Percentiles rank a stretch among this genome's conserved stretches.
These are phyloP conservation scores for Gila orcuttii DNA, from an alignment of 2,113 vertebrate genomes.

Conservation along the genomic window DNA sequence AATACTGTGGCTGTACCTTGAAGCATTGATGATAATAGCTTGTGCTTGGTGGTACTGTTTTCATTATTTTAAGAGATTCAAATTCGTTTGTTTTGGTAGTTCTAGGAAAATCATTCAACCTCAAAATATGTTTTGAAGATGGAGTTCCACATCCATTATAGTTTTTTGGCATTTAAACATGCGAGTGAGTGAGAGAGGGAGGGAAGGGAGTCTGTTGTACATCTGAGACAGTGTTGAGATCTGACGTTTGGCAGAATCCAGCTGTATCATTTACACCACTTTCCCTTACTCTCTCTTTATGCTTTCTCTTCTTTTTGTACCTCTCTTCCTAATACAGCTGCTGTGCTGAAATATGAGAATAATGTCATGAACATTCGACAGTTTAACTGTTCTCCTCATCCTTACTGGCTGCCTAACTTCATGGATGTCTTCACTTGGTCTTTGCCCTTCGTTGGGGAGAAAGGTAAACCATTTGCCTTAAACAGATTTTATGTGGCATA, in stretches of 20 bases:
- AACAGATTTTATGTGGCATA: not conserved
- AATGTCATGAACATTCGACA: conserved; percentile 99
- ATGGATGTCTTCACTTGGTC: conserved; percentile 99
- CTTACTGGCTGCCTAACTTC: conserved; percentile 98
- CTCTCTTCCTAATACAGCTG: conserved; percentile 76
- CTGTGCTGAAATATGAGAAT: conserved; percentile 98
- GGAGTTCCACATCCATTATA: too few relatives aligned
- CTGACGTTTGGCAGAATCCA: not conserved
- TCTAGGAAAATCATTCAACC: too few relatives aligned
- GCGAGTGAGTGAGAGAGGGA: too few relatives aligned
- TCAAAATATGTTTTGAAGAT: too few relatives aligned
- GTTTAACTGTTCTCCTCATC: conserved; percentile 98
- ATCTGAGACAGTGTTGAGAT: not conserved
- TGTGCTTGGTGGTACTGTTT: too few relatives aligned
- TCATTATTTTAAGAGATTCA: too few relatives aligned
- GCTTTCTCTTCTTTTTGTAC: not conserved
- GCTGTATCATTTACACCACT: not conserved
- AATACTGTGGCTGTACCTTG: not conserved
- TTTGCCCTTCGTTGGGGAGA: conserved; percentile 95
- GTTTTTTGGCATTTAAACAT: too few relatives aligned
- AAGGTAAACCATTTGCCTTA: conserved; percentile 75
- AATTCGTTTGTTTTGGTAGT: too few relatives aligned
- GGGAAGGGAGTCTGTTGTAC: not conserved
- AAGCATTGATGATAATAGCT: not conserved
- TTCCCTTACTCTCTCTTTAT: not conserved